Conservation (phyloP, 2,113 vertebrate genomes). For the Pimephales promelas region DNA sequence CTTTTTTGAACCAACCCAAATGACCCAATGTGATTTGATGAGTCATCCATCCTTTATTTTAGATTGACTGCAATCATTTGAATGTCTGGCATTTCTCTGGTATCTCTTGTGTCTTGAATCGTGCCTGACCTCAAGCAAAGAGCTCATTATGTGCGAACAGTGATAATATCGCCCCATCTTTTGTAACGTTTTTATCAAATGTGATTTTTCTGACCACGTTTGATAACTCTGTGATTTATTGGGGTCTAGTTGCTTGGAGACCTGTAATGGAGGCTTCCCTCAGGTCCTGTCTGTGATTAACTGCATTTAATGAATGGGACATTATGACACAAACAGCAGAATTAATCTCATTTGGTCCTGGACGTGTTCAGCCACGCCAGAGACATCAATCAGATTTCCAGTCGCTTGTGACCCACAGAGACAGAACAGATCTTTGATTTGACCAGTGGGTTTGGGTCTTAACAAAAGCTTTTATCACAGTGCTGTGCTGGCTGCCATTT, state of each 20-base stretch:
- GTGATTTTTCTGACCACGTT: conserved; percentile 24
- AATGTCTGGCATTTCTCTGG: background rate
- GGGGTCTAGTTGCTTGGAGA: conserved; percentile 54
- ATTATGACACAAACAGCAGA: conserved; percentile 56
- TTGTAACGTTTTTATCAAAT: conserved; percentile 6
- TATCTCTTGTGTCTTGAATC: background rate
- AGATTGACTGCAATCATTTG: conserved; percentile 1
- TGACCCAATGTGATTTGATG: background rate
- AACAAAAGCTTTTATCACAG: background rate
- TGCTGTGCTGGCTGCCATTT: background rate
- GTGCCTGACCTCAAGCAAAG: background rate
- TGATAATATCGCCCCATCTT: conserved; percentile 27
- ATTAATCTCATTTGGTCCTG: conserved; percentile 42
- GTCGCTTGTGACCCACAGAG: conserved; percentile 23
- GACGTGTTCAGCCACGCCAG: background rate
- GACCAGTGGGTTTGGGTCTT: background rate
- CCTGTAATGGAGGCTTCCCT: conserved; percentile 49
- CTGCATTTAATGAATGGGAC: conserved; percentile 53
- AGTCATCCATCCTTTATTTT: background rate
- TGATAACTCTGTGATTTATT: conserved; percentile 33
- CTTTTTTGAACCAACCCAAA: background rate
- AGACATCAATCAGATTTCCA: conserved; percentile 41
- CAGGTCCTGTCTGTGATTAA: conserved; percentile 40
- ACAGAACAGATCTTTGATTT: conserved; percentile 41
- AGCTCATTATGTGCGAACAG: conserved; percentile 34